Conservation (phyloP, 2,113 vertebrate genomes). For the Sylvia atricapilla region DNA sequence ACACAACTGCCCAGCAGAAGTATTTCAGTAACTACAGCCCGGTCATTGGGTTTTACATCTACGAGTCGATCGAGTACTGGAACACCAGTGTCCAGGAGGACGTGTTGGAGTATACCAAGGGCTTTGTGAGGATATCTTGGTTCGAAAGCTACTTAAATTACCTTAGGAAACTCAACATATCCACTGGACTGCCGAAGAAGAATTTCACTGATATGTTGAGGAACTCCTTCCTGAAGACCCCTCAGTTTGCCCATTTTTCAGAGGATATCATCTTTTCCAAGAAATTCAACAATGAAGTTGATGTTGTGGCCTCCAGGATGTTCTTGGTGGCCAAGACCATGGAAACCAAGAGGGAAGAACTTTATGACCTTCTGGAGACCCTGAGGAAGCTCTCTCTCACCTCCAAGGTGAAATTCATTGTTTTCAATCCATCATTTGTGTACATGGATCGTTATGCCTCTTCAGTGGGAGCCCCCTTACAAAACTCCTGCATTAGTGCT, state of each 20-base stretch:
- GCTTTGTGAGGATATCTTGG: slow-evolving; percentile 98
- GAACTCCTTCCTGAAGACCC: slow-evolving; percentile 88
- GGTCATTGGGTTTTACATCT: slow-evolving; percentile 98
- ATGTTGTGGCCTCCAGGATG: slow-evolving; percentile 94
- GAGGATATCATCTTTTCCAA: slow-evolving; percentile 98
- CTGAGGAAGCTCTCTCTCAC: slow-evolving; percentile 93
- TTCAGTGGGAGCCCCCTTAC: slow-evolving; percentile 94
- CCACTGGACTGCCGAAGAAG: slow-evolving; percentile 87
- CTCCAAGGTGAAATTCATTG: slow-evolving; percentile 95
- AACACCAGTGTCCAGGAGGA: slow-evolving; percentile 96
- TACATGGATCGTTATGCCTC: slow-evolving; percentile 97
- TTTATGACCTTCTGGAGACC: slow-evolving; percentile 95
- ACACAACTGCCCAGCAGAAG: slow-evolving; percentile 92
- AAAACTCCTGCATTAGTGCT: slow-evolving; percentile 96
- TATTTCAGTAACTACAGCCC: slow-evolving; percentile 98
- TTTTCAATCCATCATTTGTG: slow-evolving; percentile 98
- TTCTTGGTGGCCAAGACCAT: slow-evolving; percentile 97
- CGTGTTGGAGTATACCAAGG: slow-evolving; percentile 92
- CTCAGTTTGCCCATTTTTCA: slow-evolving; percentile 90
- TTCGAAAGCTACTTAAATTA: slow-evolving; percentile 96
- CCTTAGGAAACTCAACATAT: slow-evolving; percentile 90
- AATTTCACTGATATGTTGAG: slow-evolving; percentile 93
- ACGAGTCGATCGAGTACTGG: slow-evolving; percentile 98
- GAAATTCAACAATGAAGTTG: slow-evolving; percentile 89
- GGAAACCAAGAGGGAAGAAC: slow-evolving; percentile 97